Evolutionary conservation across 2,113 vertebrate species (phyloP).

Genomic region (Calidris pygmaea): DNA sequence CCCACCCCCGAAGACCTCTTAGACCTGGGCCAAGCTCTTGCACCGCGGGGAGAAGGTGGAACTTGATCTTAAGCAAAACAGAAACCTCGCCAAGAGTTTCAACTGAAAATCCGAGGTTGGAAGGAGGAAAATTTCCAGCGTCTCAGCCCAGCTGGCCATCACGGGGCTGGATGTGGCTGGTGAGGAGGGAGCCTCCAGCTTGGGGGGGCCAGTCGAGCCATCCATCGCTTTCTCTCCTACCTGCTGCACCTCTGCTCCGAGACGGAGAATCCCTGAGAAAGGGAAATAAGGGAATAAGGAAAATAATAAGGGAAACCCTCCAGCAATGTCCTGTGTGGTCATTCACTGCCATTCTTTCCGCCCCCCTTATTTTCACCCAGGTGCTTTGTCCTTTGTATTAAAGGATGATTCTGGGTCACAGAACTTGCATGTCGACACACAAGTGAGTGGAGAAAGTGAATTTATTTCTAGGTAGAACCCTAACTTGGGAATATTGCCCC

Average conservation of each 20-base stretch:
- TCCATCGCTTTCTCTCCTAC: not conserved
- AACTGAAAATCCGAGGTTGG: not conserved
- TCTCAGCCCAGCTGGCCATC: not conserved
- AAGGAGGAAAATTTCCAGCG: conserved; percentile 26
- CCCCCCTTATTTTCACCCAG: not conserved
- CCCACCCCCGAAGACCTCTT: conserved; percentile 7
- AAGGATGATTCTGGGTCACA: not conserved
- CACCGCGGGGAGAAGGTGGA: conserved; percentile 39
- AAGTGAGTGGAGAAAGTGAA: not conserved
- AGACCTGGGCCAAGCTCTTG: conserved; percentile 16
- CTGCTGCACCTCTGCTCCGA: not conserved
- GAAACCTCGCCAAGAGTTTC: conserved; percentile 40
- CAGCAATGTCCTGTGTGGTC: not conserved
- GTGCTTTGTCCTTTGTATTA: not conserved
- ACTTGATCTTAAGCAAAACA: conserved; percentile 63
- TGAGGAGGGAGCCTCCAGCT: not conserved
- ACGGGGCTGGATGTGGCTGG: not conserved
- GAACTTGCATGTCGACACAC: not conserved
- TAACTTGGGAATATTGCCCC: not conserved
- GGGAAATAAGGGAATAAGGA: not conserved
- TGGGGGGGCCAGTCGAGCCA: not conserved
- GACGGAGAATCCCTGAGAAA: not conserved
- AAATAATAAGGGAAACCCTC: not conserved
- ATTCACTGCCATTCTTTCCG: rapidly evolving
- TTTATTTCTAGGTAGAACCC: not conserved